Evolutionary conservation across 2,888 invertebrate species (phyloP).

Genomic region (Ctena decussata): DNA sequence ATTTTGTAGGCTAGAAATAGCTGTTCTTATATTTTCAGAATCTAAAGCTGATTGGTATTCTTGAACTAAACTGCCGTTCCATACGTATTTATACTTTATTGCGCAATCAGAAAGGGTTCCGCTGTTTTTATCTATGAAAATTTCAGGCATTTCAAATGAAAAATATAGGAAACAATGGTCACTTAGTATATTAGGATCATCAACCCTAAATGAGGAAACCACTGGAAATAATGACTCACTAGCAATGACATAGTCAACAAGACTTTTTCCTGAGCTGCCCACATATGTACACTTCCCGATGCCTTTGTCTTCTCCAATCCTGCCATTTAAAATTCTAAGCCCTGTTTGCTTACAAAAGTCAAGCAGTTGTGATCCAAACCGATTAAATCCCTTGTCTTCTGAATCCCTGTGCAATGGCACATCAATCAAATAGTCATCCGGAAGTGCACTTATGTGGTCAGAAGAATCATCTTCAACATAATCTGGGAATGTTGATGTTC

Average conservation of each 20-base stretch:
- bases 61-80: not conserved
- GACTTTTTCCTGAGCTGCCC: too few relatives aligned
- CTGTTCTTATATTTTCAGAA: not conserved
- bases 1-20: not conserved
- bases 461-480: too few relatives aligned
- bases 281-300: slow-evolving; percentile 4
- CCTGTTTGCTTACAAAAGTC: not conserved
- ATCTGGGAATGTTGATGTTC: too few relatives aligned
- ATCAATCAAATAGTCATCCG: too few relatives aligned
- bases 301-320: not conserved
- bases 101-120: not conserved
- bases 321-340: too few relatives aligned
- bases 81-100: not conserved
- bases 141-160: not conserved
- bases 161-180: not conserved
- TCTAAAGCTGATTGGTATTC: not conserved
- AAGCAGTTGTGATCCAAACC: not conserved
- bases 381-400: not conserved
- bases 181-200: not conserved
- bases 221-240: not conserved
- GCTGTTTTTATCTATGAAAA: not conserved
- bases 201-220: not conserved
- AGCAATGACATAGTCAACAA: not conserved
- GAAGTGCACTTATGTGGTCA: too few relatives aligned
- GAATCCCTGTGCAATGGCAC: too few relatives aligned